Evolutionary conservation across 2,888 invertebrate species (phyloP).

Genomic region (Agrypnus murinus): DNA sequence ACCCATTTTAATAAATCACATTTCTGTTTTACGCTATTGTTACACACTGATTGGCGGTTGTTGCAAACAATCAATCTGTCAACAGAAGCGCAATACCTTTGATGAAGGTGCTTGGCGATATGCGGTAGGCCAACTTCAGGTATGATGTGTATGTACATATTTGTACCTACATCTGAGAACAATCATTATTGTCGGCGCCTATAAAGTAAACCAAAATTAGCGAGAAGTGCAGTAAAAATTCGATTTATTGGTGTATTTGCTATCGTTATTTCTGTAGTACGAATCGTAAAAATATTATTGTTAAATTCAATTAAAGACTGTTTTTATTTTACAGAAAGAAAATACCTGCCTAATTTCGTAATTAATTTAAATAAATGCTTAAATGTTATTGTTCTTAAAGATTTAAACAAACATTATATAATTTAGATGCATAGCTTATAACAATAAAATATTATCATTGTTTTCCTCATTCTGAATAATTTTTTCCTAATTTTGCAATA

Average conservation of each 20-base stretch:
- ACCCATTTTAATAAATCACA: constrained; percentile 44
- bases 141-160: constrained; percentile 12
- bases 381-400: no score
- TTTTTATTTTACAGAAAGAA: no score
- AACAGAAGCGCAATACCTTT: constrained; percentile 38
- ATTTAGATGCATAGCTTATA: no score
- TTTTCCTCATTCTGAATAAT: no score
- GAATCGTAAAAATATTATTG: no score
- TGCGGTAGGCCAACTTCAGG: constrained; percentile 31
- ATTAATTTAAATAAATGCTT: no score
- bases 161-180: constrained; percentile 29
- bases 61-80: constrained; percentile 45
- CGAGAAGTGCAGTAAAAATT: constrained; percentile 29
- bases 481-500: no score
- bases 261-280: not conserved
- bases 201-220: constrained; percentile 23
- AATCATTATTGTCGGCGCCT: constrained; percentile 29
- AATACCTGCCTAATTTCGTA: no score
- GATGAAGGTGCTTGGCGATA: constrained; percentile 27
- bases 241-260: constrained; percentile 19
- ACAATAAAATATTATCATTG: no score
- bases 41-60: constrained; percentile 40
- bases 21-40: constrained; percentile 42
- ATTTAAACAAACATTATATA: no score
- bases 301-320: no score